These are phyloP conservation scores for Thamnophis elegans DNA, from an alignment of 2,797 vertebrate species.

Conservation along the genomic window DNA sequence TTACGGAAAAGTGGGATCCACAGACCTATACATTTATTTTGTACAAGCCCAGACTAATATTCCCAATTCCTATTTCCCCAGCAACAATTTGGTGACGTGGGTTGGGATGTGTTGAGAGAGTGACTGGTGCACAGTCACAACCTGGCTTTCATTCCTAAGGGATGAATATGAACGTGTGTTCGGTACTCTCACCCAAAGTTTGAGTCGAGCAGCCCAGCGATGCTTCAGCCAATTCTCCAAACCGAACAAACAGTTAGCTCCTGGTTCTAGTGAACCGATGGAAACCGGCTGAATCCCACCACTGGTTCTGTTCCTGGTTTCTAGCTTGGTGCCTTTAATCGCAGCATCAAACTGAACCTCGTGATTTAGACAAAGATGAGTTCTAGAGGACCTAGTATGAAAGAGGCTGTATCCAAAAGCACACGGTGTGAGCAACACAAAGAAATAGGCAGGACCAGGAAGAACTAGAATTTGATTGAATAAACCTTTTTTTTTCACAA, in stretches of 20 bases:
- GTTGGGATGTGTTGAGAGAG: neutral
- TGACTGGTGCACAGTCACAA: neutral
- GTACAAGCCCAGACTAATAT: neutral
- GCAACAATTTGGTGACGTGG: neutral
- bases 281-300: too few relatives aligned
- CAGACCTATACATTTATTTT: neutral
- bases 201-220: too few relatives aligned
- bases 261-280: too few relatives aligned
- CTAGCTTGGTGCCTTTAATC: neutral
- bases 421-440: neutral
- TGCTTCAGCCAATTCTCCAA: too few relatives aligned
- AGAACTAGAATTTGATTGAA: neutral
- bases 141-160: neutral
- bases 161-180: neutral
- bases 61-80: neutral
- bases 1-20: neutral
- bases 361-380: neutral
- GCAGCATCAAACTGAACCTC: neutral
- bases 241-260: too few relatives aligned
- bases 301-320: neutral
- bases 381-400: neutral
- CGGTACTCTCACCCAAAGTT: too few relatives aligned
- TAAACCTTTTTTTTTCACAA: neutral
- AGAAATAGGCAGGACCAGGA: neutral
- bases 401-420: neutral